Percentiles rank a stretch among this genome's conserved stretches.
These are phyloP conservation scores for Microchirus variegatus DNA, from an alignment of 2,797 vertebrate genomes.

Conservation along the genomic window DNA sequence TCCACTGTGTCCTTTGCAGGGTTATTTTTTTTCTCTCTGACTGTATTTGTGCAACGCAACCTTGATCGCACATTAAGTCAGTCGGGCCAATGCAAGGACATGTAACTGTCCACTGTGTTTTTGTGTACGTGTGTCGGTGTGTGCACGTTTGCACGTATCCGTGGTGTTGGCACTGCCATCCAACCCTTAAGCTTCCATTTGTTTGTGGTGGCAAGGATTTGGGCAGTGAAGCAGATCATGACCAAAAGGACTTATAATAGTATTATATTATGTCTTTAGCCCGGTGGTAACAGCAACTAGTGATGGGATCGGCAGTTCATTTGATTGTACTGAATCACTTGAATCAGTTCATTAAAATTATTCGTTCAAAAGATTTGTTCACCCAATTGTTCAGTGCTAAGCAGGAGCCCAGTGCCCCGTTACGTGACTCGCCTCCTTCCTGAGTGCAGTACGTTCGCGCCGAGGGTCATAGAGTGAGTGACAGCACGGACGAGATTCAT, in stretches of 20 bases:
- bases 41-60: conserved; percentile 49
- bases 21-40: conserved; percentile 52
- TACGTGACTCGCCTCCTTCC: no score
- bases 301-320: no score
- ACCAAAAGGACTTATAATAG: conserved; percentile 44
- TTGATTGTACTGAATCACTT: no score
- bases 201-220: conserved; percentile 57
- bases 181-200: conserved; percentile 53
- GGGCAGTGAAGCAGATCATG: conserved; percentile 59
- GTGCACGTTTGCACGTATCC: neutral
- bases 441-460: no score
- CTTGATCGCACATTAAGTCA: conserved; percentile 70
- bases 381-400: no score
- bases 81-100: conserved; percentile 53
- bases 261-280: conserved; percentile 46
- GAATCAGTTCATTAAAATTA: no score
- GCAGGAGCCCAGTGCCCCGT: no score
- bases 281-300: conserved; percentile 12
- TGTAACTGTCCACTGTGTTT: conserved; percentile 43
- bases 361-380: no score
- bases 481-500: no score
- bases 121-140: conserved; percentile 6
- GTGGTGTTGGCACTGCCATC: conserved; percentile 36
- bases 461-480: no score
- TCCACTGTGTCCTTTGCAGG: conserved; percentile 32